Evolutionary conservation across 2,888 invertebrate genomes (phyloP).

Genomic region (Phaonia tiefii): DNA sequence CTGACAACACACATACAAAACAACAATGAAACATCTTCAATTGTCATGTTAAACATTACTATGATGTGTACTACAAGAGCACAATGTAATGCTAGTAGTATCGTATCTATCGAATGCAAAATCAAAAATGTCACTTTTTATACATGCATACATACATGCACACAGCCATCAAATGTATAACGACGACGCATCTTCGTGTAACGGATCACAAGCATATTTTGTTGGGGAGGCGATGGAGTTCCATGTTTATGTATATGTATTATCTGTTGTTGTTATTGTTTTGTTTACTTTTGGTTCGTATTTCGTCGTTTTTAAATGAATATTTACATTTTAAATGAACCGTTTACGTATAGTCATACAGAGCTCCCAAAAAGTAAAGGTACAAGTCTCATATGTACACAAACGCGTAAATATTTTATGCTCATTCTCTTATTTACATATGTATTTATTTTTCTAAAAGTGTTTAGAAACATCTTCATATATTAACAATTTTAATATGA

Average conservation of each 20-base stretch:
- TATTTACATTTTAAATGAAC: constrained; percentile 52
- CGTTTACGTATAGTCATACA: constrained; percentile 25
- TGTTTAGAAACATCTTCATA: no score
- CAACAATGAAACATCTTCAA: constrained; percentile 28
- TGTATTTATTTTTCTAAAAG: no score
- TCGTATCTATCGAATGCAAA: no score
- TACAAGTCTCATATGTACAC: no score
- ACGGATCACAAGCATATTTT: constrained; percentile 31
- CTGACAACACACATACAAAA: constrained; percentile 10
- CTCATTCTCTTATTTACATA: no score
- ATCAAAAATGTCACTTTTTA: constrained; percentile 32
- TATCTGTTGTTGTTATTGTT: no score
- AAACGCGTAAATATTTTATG: no score
- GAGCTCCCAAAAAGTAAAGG: neutral
- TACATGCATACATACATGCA: no score
- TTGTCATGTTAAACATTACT: constrained; percentile 41
- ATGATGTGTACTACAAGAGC: constrained; percentile 6
- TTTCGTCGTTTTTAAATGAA: constrained; percentile 30
- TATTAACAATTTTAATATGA: no score
- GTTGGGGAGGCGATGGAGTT: neutral
- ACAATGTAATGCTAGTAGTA: neutral
- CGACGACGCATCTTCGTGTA: constrained; percentile 34
- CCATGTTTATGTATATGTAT: constrained; percentile 41
- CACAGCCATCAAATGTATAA: no score
- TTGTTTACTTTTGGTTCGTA: neutral